Conservation (phyloP, 2,113 vertebrate species). For the Eulemur macaco region DNA sequence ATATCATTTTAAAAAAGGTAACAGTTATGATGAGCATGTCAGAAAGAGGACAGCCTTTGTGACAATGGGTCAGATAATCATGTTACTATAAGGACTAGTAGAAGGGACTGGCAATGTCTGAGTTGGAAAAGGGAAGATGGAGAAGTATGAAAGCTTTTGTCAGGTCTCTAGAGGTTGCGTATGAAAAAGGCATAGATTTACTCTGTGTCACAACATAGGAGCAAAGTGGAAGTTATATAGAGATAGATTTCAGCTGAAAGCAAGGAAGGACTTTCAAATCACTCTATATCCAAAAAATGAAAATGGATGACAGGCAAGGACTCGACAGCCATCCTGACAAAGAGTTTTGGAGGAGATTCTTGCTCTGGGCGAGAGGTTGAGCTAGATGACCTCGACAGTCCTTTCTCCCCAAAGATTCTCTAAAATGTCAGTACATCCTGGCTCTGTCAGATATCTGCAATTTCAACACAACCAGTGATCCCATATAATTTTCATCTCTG, state of each 20-base stretch:
- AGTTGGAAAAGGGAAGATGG: neutral
- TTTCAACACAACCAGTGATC: neutral
- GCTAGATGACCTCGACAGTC: neutral
- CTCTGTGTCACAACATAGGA: neutral
- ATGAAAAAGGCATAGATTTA: neutral
- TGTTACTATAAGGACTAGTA: neutral
- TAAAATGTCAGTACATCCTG: neutral
- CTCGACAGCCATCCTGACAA: neutral
- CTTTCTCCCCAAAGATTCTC: neutral
- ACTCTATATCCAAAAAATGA: neutral
- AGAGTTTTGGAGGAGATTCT: neutral
- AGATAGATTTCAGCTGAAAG: neutral
- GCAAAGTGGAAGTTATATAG: neutral
- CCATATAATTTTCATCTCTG: neutral
- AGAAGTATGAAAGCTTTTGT: neutral
- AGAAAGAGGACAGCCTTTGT: neutral
- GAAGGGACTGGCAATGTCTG: neutral
- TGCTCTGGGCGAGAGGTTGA: neutral
- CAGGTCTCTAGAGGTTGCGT: neutral
- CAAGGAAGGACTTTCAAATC: slow-evolving; percentile 18
- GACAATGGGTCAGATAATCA: neutral
- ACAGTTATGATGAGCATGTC: neutral
- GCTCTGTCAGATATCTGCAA: neutral
- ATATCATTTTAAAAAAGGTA: neutral
- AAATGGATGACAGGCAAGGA: neutral